These are phyloP conservation scores for Scarus forsteni DNA, from an alignment of 2,797 vertebrate genomes.

Conservation along the genomic window DNA sequence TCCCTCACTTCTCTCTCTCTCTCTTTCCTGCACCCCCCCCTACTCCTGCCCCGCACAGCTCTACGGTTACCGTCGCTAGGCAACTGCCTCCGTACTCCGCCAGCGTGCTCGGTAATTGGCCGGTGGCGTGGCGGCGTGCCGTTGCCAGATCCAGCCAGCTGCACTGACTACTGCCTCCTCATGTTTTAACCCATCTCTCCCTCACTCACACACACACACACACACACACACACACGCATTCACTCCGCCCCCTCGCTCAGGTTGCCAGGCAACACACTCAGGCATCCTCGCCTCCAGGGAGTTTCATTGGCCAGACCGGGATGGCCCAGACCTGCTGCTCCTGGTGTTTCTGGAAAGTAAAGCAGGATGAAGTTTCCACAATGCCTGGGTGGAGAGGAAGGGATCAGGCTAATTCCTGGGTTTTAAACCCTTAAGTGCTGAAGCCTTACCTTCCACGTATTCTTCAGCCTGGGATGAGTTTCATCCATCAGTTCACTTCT, in stretches of 20 bases:
- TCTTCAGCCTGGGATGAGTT: too few species aligned
- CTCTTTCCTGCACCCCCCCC: constrained; percentile 15
- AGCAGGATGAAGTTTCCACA: constrained; percentile 23
- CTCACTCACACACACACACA: constrained; percentile 16
- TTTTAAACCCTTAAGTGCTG: too few species aligned
- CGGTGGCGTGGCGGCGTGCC: constrained; percentile 79
- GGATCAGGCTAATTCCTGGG: constrained; percentile 5
- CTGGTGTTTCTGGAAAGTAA: constrained; percentile 58
- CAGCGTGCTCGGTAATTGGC: constrained; percentile 84
- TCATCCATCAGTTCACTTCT: too few species aligned
- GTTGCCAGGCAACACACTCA: constrained; percentile 94
- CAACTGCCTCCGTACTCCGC: constrained; percentile 89
- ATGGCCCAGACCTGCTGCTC: constrained; percentile 69
- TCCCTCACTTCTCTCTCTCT: constrained; percentile 5
- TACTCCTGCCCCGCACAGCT: constrained; percentile 65
- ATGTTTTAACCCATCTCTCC: constrained; percentile 60
- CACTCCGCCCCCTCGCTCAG: constrained; percentile 41
- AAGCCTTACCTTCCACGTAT: too few species aligned
- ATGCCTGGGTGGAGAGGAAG: neutral
- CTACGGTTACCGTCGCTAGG: constrained; percentile 90
- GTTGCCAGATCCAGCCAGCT: constrained; percentile 85
- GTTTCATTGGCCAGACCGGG: constrained; percentile 88
- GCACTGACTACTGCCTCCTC: constrained; percentile 81
- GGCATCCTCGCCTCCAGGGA: constrained; percentile 83
- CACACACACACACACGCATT: constrained; percentile 24